Conservation (phyloP, 1,140 invertebrate species). For the Drosophila littoralis region DNA sequence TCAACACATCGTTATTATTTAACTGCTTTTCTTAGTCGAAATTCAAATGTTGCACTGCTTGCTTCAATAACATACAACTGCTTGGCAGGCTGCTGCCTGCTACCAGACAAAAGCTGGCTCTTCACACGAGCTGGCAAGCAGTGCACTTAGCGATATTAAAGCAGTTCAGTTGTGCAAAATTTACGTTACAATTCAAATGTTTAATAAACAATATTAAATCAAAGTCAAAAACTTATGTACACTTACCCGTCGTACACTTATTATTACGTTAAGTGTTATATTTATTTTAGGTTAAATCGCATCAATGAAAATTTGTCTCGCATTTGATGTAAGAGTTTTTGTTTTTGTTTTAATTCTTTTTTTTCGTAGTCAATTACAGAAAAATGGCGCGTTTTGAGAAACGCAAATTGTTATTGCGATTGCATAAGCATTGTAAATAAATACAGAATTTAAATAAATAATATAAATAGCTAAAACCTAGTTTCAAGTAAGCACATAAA, state of each 20-base stretch:
- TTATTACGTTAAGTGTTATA: no score
- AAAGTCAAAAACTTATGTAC: no score
- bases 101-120: background rate
- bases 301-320: background rate
- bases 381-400: conserved; percentile 39
- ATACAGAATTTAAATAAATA: conserved; percentile 77
- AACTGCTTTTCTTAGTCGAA: conserved; percentile 7
- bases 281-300: background rate
- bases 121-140: background rate
- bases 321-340: conserved; percentile 11
- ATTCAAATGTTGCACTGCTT: conserved; percentile 14
- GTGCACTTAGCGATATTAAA: background rate
- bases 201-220: no score
- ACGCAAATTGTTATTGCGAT: conserved; percentile 36
- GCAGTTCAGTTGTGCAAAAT: background rate
- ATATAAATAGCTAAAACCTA: conserved; percentile 75
- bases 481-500: conserved; percentile 68
- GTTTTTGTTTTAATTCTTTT: conserved; percentile 14
- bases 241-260: no score
- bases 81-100: background rate
- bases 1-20: background rate
- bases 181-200: background rate
- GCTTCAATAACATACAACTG: background rate
- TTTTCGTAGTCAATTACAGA: conserved; percentile 14
- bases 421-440: conserved; percentile 55